phyloP scores from a whole-genome alignment of 53 echinoderm and acorn worm species.

The Luidia sarsii region DNA sequence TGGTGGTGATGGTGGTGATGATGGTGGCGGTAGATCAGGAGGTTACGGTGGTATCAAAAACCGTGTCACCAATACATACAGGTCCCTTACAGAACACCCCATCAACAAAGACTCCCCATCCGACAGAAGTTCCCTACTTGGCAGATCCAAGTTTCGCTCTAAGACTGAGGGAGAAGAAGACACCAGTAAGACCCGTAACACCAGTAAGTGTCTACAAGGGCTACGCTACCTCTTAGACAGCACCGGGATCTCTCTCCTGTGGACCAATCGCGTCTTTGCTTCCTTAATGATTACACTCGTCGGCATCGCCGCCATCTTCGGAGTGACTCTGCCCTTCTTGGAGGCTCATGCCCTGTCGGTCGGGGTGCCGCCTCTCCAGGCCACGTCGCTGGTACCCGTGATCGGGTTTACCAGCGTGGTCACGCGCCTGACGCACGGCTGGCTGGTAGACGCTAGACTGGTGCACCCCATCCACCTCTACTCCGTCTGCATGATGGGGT shows the following conservation, averaged over 20 bases:
- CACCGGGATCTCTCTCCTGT: slow-evolving; percentile 65
- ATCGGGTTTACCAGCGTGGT: slow-evolving; percentile 64
- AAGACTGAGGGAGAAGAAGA: no score
- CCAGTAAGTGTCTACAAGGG: no score
- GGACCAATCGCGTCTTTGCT: slow-evolving; percentile 63
- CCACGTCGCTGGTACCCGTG: slow-evolving; percentile 69
- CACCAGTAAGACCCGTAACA: no score
- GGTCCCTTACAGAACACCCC: no score
- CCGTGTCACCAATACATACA: no score
- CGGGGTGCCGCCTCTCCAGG: slow-evolving; percentile 52
- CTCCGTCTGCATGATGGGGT: background rate
- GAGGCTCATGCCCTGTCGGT: slow-evolving; percentile 37
- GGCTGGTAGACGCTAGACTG: slow-evolving; percentile 54
- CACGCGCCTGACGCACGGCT: slow-evolving; percentile 64
- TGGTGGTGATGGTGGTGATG: background rate
- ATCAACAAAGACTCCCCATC: no score
- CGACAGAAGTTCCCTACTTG: no score
- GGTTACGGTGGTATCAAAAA: no score
- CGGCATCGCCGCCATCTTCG: slow-evolving; percentile 27
- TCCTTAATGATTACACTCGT: slow-evolving; percentile 3
- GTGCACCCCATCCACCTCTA: slow-evolving; percentile 53
- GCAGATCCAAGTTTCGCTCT: no score
- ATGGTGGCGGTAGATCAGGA: no score
- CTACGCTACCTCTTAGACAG: no score
- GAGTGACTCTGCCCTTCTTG: slow-evolving; percentile 63